Conservation (phyloP, 1,140 invertebrate genomes). For the Drosophila sucinea region DNA sequence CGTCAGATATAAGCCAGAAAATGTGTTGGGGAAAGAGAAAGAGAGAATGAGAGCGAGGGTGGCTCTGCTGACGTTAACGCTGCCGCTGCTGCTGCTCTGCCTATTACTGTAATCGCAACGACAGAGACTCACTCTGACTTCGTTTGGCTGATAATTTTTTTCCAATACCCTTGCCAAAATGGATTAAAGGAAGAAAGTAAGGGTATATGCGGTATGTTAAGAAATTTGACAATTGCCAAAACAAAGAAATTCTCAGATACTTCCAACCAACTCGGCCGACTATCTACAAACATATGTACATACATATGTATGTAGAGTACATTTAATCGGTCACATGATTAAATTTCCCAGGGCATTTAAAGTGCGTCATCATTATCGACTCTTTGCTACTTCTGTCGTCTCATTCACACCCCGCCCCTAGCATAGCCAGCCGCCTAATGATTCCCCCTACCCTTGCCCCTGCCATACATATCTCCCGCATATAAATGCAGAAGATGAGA, state of each 20-base stretch:
- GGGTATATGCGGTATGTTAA: not conserved
- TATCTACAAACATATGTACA: no score
- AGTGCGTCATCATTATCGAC: not conserved
- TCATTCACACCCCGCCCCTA: constrained; percentile 6
- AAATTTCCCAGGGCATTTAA: not conserved
- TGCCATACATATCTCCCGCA: constrained; percentile 51
- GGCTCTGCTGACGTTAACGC: constrained; percentile 15
- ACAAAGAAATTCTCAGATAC: not conserved
- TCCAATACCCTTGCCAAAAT: constrained; percentile 10
- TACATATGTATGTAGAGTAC: no score
- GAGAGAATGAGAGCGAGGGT: constrained; percentile 16
- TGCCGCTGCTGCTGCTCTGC: not conserved
- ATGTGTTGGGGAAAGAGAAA: not conserved
- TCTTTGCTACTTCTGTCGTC: not conserved
- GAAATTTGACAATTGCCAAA: not conserved
- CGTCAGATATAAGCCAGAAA: not conserved
- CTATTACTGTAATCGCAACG: constrained; percentile 33
- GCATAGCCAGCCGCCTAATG: not conserved
- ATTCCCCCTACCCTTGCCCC: constrained; percentile 31
- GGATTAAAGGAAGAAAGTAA: not conserved
- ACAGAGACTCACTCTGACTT: constrained; percentile 23
- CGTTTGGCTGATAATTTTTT: constrained; percentile 29
- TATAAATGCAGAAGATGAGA: constrained; percentile 59
- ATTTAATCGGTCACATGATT: not conserved
- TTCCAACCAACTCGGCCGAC: no score